Evolutionary conservation across 2,888 invertebrate genomes (phyloP), one percentile per base, ranked within the genome.

Genomic region (Patella depressa): DNA sequence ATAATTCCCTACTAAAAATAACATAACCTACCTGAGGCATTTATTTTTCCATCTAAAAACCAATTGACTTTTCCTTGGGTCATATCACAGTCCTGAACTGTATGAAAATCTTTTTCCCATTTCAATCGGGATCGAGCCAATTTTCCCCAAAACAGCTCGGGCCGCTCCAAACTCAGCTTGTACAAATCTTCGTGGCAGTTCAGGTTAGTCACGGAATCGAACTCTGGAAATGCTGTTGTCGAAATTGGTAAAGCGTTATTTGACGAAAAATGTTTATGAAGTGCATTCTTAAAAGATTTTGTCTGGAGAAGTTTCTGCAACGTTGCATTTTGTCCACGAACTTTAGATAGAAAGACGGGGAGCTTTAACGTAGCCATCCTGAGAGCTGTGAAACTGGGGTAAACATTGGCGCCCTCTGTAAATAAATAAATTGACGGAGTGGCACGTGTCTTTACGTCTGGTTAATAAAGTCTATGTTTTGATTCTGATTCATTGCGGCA

Each of bases 31-130:
- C 92, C 92, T 80, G 91, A 86, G 7, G 88, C 92, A 84, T 92
- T 92, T 11, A 92, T 74, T 79, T 89, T 86, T 34, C 92, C 92
- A 75, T 89, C 89, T 15, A 89, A 34, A 82, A 92, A 92, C 92
- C 92, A 92, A 59, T 79, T 79, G 65, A 90, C 85, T 45, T 88
- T 85, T 7, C 90, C 91, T 53, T 85, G 82, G 5, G 82, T 75
- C 80, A 92, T 80, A 80, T 91, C 87, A 79, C 90, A 89, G 45
- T 91, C 88, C 76, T 84, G 81, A 1, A 90, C 90, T 53, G 80
- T 79, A 14, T 88, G 85, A 80, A 92, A 92, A 65, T 89, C 87
- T 76, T 85, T 81, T 69, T 80, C 82, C 92, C 92, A 92, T 34
- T 84, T 77, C 65, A 92, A 78, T 34, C 92, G 81, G 24, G 85